Conservation (phyloP, 2,888 invertebrate species). For the Dinocampus coccinellae region DNA sequence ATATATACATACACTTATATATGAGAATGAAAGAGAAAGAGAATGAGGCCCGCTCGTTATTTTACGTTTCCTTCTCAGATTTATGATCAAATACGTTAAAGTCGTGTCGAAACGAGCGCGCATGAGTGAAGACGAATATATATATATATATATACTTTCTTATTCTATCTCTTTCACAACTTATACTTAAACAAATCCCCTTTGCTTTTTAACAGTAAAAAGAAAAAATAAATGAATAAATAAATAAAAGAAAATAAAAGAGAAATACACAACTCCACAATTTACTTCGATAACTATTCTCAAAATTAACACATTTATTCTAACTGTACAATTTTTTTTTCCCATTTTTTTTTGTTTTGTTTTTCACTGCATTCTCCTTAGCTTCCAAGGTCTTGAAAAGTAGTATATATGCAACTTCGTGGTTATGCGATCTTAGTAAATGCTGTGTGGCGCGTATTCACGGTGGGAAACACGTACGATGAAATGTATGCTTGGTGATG, state of each 20-base stretch:
- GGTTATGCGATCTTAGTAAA: neutral
- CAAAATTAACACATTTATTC: conserved; percentile 5
- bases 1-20: too few relatives aligned
- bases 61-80: conserved; percentile 22
- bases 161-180: conserved; percentile 2
- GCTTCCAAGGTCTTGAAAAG: conserved; percentile 20
- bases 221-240: too few relatives aligned
- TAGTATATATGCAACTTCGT: neutral
- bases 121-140: neutral
- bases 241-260: too few relatives aligned
- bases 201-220: neutral
- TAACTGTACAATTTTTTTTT: too few relatives aligned
- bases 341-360: too few relatives aligned
- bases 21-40: neutral
- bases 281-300: conserved; percentile 4
- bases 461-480: conserved; percentile 22
- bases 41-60: conserved; percentile 24
- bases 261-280: neutral
- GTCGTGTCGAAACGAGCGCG: conserved; percentile 13
- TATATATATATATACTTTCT: too few relatives aligned
- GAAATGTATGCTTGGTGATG: conserved; percentile 22
- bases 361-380: conserved; percentile 1
- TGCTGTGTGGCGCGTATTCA: conserved; percentile 30
- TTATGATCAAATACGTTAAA: conserved; percentile 21
- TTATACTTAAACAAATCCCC: neutral